A percentile compares a stretch with the other conserved stretches of the same genome.
These are phyloP conservation scores for Siniperca undulata DNA, from an alignment of 2,797 vertebrate genomes.

Conservation along the genomic window DNA sequence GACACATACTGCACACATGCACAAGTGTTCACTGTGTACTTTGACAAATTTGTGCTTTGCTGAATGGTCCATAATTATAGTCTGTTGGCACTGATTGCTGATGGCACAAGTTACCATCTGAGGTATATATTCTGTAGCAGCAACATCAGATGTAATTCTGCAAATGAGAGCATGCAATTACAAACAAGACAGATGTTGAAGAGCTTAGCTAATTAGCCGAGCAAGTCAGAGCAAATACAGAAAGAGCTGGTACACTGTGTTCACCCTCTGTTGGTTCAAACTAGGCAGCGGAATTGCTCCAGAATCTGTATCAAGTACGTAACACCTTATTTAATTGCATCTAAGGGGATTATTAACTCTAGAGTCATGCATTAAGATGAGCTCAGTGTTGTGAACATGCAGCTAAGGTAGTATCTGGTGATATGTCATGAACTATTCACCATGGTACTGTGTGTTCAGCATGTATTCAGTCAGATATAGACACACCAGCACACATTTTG, in stretches of 20 bases:
- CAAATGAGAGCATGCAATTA: slow-evolving; percentile 42
- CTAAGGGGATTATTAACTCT: slow-evolving; percentile 18
- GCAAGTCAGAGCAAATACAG: slow-evolving; percentile 53
- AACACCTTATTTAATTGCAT: slow-evolving; percentile 74
- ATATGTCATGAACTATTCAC: slow-evolving; percentile 36
- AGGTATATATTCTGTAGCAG: slow-evolving; percentile 2
- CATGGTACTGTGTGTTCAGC: slow-evolving; percentile 14
- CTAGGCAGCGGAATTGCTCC: slow-evolving; percentile 27
- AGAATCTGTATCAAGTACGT: slow-evolving; percentile 64
- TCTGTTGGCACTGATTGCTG: not conserved
- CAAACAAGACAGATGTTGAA: slow-evolving; percentile 9
- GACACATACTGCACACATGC: not conserved
- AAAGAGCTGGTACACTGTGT: slow-evolving; percentile 32
- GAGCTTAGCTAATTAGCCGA: slow-evolving; percentile 16
- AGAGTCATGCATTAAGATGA: slow-evolving; percentile 21
- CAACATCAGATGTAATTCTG: slow-evolving; percentile 22
- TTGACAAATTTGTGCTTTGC: slow-evolving; percentile 2
- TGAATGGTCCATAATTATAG: not conserved
- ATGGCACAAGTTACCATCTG: slow-evolving; percentile 6
- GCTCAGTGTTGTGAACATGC: slow-evolving; percentile 41
- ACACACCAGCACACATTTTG: slow-evolving; percentile 6
- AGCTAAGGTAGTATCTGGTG: slow-evolving; percentile 39
- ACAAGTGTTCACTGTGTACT: not conserved
- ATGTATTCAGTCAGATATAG: slow-evolving; percentile 27
- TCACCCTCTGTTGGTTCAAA: slow-evolving; percentile 29